Conservation (phyloP, 2,113 vertebrate genomes). For the Macrotus californicus region DNA sequence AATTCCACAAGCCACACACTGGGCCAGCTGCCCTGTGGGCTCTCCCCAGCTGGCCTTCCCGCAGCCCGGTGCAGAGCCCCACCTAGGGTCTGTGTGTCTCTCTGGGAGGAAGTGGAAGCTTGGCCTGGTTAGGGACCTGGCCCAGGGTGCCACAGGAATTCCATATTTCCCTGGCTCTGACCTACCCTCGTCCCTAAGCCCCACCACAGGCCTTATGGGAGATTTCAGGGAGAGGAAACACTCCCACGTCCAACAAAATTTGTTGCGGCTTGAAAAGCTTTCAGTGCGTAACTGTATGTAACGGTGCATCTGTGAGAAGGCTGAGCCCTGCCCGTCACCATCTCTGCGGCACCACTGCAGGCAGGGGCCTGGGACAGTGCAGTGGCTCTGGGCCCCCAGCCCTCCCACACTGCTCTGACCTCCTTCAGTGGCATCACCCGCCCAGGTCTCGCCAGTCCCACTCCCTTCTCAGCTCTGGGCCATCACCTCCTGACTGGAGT, state of each 20-base stretch:
- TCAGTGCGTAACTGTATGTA: too few species aligned
- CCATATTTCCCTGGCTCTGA: not conserved
- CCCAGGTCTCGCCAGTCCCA: accelerated
- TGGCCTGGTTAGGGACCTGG: not conserved
- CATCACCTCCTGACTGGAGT: not conserved
- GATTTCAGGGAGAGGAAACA: not conserved
- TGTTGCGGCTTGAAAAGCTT: not conserved
- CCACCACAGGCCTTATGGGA: not conserved
- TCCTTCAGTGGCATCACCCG: not conserved
- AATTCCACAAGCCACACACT: not conserved
- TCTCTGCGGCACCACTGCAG: not conserved
- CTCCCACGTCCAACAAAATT: accelerated
- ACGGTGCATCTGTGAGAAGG: not conserved
- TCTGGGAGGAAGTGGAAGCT: not conserved
- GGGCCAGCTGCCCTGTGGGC: accelerated
- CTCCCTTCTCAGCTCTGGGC: not conserved
- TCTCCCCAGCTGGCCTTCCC: too few species aligned
- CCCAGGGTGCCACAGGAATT: not conserved
- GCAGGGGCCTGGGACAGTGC: not conserved
- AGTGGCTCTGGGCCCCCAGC: not conserved
- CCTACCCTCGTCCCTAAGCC: too few species aligned
- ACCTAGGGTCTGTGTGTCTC: accelerated
- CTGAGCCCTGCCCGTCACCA: not conserved
- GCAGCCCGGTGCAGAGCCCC: not conserved
- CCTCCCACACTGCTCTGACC: not conserved